A percentile compares a stretch with the other conserved stretches of the same genome.
These are phyloP conservation scores for Idaea dimidiata DNA, from an alignment of 2,888 invertebrate species.

Conservation along the genomic window DNA sequence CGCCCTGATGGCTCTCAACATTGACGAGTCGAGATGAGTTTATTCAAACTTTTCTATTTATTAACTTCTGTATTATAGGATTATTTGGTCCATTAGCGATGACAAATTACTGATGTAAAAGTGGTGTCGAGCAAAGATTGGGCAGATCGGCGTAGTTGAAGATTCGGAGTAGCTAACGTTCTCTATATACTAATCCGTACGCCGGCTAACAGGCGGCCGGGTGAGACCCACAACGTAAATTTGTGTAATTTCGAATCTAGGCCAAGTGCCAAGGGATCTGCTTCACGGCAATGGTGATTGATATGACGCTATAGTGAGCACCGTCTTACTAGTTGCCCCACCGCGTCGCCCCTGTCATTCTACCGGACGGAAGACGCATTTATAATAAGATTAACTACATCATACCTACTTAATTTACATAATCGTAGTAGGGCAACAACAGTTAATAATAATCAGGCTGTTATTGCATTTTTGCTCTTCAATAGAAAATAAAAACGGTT, in stretches of 20 bases:
- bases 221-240: constrained; percentile 76
- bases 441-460: background rate
- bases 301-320: constrained; percentile 69
- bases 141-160: constrained; percentile 56
- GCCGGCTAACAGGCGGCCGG: constrained; percentile 59
- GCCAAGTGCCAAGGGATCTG: constrained; percentile 79
- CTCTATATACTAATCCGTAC: constrained; percentile 66
- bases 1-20: constrained; percentile 70
- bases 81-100: constrained; percentile 58
- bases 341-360: constrained; percentile 48
- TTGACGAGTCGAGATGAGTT: constrained; percentile 70
- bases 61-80: constrained; percentile 73
- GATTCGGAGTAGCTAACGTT: constrained; percentile 63
- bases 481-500: too few species aligned
- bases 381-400: constrained; percentile 45
- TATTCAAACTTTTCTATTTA: constrained; percentile 75
- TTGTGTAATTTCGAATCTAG: constrained; percentile 79
- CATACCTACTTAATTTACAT: constrained; percentile 21
- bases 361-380: constrained; percentile 58
- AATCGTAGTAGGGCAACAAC: background rate
- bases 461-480: background rate
- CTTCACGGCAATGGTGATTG: constrained; percentile 75
- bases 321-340: constrained; percentile 42
- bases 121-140: constrained; percentile 52
- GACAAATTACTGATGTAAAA: constrained; percentile 46